Evolutionary conservation across 2,888 invertebrate species (phyloP).

Genomic region (Microplitis deprimator): DNA sequence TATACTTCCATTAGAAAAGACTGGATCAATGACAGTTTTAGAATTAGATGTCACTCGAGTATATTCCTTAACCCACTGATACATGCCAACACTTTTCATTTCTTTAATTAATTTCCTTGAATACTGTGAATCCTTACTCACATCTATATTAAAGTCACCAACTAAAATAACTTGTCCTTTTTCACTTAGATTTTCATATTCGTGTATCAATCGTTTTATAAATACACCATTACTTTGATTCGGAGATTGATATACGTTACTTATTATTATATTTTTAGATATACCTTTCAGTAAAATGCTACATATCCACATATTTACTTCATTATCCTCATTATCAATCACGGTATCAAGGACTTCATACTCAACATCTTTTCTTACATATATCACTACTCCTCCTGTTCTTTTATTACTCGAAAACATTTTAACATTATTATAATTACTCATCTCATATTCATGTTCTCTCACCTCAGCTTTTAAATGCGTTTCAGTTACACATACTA

Average conservation of each 20-base stretch:
- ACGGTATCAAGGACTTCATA: background rate
- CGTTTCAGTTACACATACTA: constrained; percentile 3
- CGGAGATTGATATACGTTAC: constrained; percentile 1
- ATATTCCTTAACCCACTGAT: background rate
- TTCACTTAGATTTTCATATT: background rate
- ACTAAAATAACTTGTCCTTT: constrained; percentile 12
- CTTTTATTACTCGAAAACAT: constrained; percentile 13
- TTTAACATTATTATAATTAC: background rate
- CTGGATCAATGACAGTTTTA: background rate
- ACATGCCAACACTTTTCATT: background rate
- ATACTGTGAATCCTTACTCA: constrained; percentile 7
- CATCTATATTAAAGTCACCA: constrained; percentile 1
- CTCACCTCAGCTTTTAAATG: constrained; percentile 8
- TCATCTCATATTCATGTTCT: background rate
- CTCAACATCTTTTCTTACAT: background rate
- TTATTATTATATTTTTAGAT: background rate
- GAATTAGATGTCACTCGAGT: constrained; percentile 2
- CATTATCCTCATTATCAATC: background rate
- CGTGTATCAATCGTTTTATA: constrained; percentile 4
- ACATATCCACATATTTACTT: constrained; percentile 18
- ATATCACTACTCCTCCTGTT: constrained; percentile 7
- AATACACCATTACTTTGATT: constrained; percentile 6
- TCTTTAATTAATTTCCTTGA: constrained; percentile 1
- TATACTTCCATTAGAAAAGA: background rate
- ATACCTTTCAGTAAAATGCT: background rate